Percentiles rank a stretch among this genome's conserved stretches.
These are phyloP conservation scores for Chironomus riparius DNA, from an alignment of 2,888 invertebrate genomes.

Conservation along the genomic window DNA sequence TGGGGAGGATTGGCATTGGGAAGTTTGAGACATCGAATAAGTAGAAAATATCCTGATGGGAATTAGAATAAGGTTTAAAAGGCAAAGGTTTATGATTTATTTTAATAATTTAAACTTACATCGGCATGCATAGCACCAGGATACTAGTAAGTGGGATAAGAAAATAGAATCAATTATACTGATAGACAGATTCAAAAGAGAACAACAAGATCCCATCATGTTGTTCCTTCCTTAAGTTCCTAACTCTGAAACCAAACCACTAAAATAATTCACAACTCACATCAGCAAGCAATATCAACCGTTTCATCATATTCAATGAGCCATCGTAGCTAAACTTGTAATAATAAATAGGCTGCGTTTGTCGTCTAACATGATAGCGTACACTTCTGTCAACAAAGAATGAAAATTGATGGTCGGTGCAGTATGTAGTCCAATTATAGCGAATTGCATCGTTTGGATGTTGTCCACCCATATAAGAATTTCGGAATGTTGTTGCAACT, in stretches of 20 bases:
- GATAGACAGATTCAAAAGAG: too few species aligned
- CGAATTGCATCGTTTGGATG: background rate
- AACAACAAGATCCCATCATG: too few species aligned
- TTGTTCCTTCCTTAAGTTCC: too few species aligned
- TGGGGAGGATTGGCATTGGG: slow-evolving; percentile 33
- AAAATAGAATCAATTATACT: too few species aligned
- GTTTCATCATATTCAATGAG: slow-evolving; percentile 27
- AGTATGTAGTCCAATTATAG: slow-evolving; percentile 27
- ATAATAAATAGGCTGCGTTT: slow-evolving; percentile 26
- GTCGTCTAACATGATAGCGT: slow-evolving; percentile 22
- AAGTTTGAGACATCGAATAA: slow-evolving; percentile 38
- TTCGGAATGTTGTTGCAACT: slow-evolving; percentile 18
- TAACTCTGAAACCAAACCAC: too few species aligned
- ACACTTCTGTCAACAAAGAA: slow-evolving; percentile 27
- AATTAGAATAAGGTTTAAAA: slow-evolving; percentile 34
- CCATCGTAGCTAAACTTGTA: slow-evolving; percentile 28
- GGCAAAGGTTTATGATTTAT: slow-evolving; percentile 28
- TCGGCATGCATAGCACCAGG: slow-evolving; percentile 20
- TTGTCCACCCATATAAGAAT: slow-evolving; percentile 28
- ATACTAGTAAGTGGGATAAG: background rate
- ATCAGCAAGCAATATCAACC: slow-evolving; percentile 4
- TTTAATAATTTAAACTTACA: background rate
- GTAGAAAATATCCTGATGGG: slow-evolving; percentile 40
- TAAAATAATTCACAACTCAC: background rate
- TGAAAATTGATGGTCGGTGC: slow-evolving; percentile 27